Evolutionary conservation across 1,140 invertebrate genomes (phyloP).

Genomic region (Brachionus angularis): DNA sequence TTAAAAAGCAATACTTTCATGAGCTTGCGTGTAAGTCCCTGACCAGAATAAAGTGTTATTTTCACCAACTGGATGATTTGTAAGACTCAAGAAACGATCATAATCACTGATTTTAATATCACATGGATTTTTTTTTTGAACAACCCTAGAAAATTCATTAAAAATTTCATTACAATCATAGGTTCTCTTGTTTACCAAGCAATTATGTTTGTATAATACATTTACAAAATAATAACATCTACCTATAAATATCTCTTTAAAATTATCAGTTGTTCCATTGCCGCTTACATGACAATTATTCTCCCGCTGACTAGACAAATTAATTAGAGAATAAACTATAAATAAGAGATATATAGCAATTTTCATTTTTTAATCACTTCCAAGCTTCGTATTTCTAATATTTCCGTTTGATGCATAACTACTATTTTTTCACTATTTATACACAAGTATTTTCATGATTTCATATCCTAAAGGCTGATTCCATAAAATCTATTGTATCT

Average conservation of each 20-base stretch:
- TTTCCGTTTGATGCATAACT: no score
- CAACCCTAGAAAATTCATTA: slow-evolving; percentile 1
- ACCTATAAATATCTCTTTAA: slow-evolving; percentile 29
- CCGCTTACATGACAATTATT: neutral
- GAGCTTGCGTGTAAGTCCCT: neutral
- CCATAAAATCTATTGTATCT: no score
- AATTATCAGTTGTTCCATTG: slow-evolving; percentile 19
- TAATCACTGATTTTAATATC: neutral
- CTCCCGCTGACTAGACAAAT: no score
- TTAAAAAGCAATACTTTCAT: slow-evolving; percentile 30
- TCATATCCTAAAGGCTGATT: no score
- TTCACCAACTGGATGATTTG: neutral
- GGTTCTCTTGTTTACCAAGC: slow-evolving; percentile 3
- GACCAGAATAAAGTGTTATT: slow-evolving; percentile 25
- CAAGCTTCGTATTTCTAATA: no score
- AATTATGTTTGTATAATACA: slow-evolving; percentile 1
- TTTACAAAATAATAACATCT: slow-evolving; percentile 23
- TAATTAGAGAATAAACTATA: no score
- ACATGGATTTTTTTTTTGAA: slow-evolving; percentile 12
- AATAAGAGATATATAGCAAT: no score
- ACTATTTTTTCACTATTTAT: no score
- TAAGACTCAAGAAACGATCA: slow-evolving; percentile 4
- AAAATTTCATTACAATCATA: slow-evolving; percentile 22
- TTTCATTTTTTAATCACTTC: no score
- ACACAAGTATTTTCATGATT: no score